Evolutionary conservation across 2,797 vertebrate species (phyloP), one percentile per base, ranked within the genome.

Genomic region (Lates japonicus): DNA sequence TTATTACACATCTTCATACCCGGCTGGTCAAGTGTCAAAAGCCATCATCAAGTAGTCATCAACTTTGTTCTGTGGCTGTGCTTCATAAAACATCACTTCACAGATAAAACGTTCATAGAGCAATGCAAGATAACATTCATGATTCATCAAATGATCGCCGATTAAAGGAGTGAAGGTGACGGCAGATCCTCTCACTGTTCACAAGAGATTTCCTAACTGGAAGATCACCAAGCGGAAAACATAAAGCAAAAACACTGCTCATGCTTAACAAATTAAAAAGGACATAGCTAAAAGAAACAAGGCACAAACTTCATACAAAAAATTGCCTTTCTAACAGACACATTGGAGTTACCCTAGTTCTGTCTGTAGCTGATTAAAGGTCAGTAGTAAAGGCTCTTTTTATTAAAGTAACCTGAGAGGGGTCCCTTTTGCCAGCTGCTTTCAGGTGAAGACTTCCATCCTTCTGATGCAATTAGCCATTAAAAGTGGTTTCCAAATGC

Each of bases 371-470:
- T 84, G 80, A 90, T 89, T 91, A 81, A 89, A 88, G 83, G 88
- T 88, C 85, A 88, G 87, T 80, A 79, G 82, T 82, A 69, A 90
- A 88, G 87, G 90, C 83, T 89, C 78, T 87, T 91, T 88, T 91
- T 78, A 86, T 89, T 82, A 78, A 80, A 85, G 80, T 86, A 93
- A 92, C 93, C 93, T 94, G 93, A 93, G 93, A 89, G 66, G 87
- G 82, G 63, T 80, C 76, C 76, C 72, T 85, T 92, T 83, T 37
- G 41, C 70, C 82, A 83, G 76, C 82, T 74, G 86, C 81, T 80
- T 86, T 75, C 49, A 69, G 59, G 57, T 74, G 33, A 81, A 79
- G 57, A 73, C 60, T 74, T 90, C 80, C 76, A 81, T 85, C 83
- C 76, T 67, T 80, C 73, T 67, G 66, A 80, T 76, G 74, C 74